Conservation (phyloP, 2,113 vertebrate species). For the Tetrax tetrax region DNA sequence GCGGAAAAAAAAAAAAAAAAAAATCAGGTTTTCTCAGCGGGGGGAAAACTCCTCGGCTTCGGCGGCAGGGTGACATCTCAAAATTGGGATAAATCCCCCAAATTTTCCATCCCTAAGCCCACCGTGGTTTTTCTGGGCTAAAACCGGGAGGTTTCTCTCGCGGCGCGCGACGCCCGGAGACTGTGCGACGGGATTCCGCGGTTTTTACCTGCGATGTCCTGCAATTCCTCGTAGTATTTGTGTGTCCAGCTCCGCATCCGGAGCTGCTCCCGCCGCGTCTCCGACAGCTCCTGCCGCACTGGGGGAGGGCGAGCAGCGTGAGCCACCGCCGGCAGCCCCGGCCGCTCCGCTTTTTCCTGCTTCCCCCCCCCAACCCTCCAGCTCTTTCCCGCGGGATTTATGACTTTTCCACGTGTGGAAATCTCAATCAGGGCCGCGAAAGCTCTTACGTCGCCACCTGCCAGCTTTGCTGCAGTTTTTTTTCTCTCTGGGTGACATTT, state of each 20-base stretch:
- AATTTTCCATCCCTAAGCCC: neutral
- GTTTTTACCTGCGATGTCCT: neutral
- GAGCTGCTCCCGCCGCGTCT: accelerated
- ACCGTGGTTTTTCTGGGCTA: neutral
- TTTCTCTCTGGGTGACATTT: neutral
- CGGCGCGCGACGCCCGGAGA: accelerated
- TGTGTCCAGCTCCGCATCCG: neutral
- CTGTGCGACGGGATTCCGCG: too few species aligned
- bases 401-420: neutral
- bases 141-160: neutral
- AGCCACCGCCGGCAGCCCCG: accelerated
- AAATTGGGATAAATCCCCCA: accelerated
- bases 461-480: neutral
- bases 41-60: too few species aligned
- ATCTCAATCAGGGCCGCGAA: neutral
- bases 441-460: neutral
- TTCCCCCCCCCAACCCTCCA: neutral
- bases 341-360: neutral
- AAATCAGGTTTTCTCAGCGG: neutral
- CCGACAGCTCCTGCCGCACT: neutral
- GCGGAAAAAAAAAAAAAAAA: too few species aligned
- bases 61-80: accelerated
- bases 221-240: neutral
- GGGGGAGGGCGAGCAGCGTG: neutral
- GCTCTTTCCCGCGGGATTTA: neutral